Conservation (phyloP, 2,113 vertebrate species). For the Chinchilla lanigera region DNA sequence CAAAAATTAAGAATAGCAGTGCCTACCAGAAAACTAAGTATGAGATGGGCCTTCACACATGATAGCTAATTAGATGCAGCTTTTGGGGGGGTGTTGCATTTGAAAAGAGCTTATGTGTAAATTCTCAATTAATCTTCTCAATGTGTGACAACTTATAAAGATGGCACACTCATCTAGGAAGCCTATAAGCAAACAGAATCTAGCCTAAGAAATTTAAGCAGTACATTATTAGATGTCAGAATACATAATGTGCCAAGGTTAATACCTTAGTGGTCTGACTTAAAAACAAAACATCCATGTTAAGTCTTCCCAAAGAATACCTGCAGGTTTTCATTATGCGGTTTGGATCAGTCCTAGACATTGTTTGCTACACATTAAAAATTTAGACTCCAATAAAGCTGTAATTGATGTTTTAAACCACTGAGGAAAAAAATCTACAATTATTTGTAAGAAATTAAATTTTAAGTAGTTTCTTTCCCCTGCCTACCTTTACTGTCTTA, state of each 20-base stretch:
- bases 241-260: neutral
- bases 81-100: neutral
- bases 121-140: neutral
- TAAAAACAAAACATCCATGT: neutral
- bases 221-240: neutral
- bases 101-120: neutral
- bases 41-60: neutral
- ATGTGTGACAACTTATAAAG: neutral
- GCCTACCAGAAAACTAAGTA: neutral
- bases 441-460: conserved; percentile 8
- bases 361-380: neutral
- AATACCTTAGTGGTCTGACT: neutral
- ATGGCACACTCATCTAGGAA: neutral
- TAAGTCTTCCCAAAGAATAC: neutral
- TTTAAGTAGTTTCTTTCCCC: neutral
- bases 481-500: neutral
- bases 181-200: neutral
- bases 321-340: neutral
- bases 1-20: neutral
- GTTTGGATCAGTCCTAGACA: neutral
- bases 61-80: neutral
- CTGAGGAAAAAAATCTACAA: neutral
- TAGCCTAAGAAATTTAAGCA: neutral
- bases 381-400: neutral
- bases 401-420: neutral